These are phyloP conservation scores for Chouioia cunea DNA, from an alignment of 2,888 invertebrate species.

Conservation along the genomic window DNA sequence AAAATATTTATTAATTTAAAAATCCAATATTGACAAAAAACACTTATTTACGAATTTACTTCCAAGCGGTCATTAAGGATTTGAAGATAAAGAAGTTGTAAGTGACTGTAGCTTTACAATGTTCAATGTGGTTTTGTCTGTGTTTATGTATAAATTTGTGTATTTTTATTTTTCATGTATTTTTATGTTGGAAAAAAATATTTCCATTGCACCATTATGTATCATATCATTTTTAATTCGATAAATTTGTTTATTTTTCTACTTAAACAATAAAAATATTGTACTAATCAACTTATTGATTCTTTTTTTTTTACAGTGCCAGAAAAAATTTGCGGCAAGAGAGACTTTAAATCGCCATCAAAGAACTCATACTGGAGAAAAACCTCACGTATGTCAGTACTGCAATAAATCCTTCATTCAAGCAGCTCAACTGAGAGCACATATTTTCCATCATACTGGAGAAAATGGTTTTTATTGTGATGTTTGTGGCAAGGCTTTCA, in stretches of 20 bases:
- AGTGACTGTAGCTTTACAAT: slow-evolving; percentile 30
- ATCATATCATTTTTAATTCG: slow-evolving; percentile 1
- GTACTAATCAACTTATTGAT: neutral
- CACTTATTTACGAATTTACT: slow-evolving; percentile 51
- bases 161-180: slow-evolving; percentile 16
- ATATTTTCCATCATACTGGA: slow-evolving; percentile 82
- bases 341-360: slow-evolving; percentile 85
- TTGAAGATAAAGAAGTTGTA: slow-evolving; percentile 50
- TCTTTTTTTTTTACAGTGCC: slow-evolving; percentile 75
- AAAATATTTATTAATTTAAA: slow-evolving; percentile 9
- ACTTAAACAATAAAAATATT: neutral
- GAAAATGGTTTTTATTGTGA: slow-evolving; percentile 78
- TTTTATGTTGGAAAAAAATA: neutral
- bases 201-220: slow-evolving; percentile 10
- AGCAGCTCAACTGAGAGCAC: slow-evolving; percentile 82
- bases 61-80: slow-evolving; percentile 61
- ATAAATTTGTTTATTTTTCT: slow-evolving; percentile 14
- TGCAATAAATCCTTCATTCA: slow-evolving; percentile 89
- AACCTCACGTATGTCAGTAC: slow-evolving; percentile 73
- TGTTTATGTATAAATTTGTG: neutral
- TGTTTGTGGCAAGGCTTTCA: slow-evolving; percentile 71
- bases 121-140: slow-evolving; percentile 18
- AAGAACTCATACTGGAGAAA: slow-evolving; percentile 75
- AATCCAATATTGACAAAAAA: slow-evolving; percentile 21
- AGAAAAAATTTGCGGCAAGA: slow-evolving; percentile 83